Evolutionary conservation across 1,140 invertebrate genomes (phyloP), one percentile per base, ranked within the genome.

Genomic region (Trichonephila clavipes): DNA sequence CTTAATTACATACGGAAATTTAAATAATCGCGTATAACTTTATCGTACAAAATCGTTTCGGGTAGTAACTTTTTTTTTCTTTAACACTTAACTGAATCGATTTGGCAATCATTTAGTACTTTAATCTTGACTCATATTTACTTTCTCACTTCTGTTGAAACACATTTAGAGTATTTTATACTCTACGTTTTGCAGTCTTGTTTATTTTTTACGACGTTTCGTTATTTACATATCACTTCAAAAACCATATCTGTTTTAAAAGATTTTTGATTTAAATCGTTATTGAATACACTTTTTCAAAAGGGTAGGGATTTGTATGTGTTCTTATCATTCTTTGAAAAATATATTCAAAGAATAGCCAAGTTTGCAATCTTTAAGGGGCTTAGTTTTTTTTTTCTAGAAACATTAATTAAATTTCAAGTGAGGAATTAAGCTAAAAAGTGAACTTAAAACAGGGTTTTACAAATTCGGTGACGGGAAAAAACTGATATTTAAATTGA

Each of bases 1-100:
- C 90, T 92, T 92, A 92, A 92, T 92, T 92, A 61, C 90, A 85
- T 85, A 19, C 90, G 59, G 77, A 92, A 92, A 51, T 92, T 90
- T 82, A 90, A 90, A 90, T 90, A 90, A 90, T 90, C 72, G 58
- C 34, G 34, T 88, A 88, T 77, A 77, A 77, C 72, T 77, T 77
- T 77, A 77, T 77, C 72, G 72, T 18, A 21, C 82, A 16, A 44
- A 90, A 90, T 90, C 89, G 69, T 90, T 61, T 81, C 24, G 24
- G 61, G 28, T 34, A 40, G 51, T 28, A 64, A 61, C 12, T 2
- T 72, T 58, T 81, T 90, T 77, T 90, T 82, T 10, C 34, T 61
- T 24, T 82, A 5, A n/a, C 21, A 59, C 83, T 85, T 85, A 85
- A 34, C 24, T 40, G 72, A 77, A 77, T 85, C n/a, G 83, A 58